Conservation (phyloP, 2,888 invertebrate genomes). For the Sisyra terminalis region DNA sequence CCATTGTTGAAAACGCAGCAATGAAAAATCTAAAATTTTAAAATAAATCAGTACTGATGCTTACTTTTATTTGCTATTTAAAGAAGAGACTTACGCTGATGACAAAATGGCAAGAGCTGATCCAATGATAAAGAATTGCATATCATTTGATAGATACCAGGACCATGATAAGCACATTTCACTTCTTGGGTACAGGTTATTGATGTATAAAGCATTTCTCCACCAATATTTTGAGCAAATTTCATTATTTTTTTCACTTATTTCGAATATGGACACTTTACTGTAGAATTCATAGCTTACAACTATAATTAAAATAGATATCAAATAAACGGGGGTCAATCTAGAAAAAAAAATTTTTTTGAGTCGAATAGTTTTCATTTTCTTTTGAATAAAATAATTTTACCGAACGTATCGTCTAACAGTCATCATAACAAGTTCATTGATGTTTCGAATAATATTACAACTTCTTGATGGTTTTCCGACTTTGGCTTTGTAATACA, state of each 20-base stretch:
- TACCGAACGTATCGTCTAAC: constrained; percentile 28
- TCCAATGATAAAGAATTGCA: constrained; percentile 28
- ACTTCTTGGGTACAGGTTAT: constrained; percentile 27
- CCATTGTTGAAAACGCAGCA: constrained; percentile 18
- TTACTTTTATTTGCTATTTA: background rate
- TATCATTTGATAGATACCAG: constrained; percentile 32
- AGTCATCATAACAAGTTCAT: constrained; percentile 17
- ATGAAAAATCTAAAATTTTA: constrained; percentile 23
- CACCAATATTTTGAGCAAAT: constrained; percentile 33
- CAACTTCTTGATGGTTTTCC: constrained; percentile 11
- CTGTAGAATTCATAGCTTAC: constrained; percentile 24
- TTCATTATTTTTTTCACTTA: constrained; percentile 23
- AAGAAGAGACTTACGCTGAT: constrained; percentile 22
- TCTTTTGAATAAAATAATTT: background rate
- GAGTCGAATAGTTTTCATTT: constrained; percentile 4
- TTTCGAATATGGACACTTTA: constrained; percentile 23
- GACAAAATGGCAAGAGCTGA: constrained; percentile 26
- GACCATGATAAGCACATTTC: constrained; percentile 33
- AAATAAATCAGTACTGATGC: background rate
- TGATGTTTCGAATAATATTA: constrained; percentile 13
- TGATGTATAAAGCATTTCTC: constrained; percentile 32
- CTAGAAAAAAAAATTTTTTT: constrained; percentile 20
- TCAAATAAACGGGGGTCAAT: constrained; percentile 29
- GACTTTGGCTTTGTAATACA: constrained; percentile 18
- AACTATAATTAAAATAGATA: constrained; percentile 25